Evolutionary conservation across 2,888 invertebrate genomes (phyloP).

Genomic region (Geotrupes spiniger): DNA sequence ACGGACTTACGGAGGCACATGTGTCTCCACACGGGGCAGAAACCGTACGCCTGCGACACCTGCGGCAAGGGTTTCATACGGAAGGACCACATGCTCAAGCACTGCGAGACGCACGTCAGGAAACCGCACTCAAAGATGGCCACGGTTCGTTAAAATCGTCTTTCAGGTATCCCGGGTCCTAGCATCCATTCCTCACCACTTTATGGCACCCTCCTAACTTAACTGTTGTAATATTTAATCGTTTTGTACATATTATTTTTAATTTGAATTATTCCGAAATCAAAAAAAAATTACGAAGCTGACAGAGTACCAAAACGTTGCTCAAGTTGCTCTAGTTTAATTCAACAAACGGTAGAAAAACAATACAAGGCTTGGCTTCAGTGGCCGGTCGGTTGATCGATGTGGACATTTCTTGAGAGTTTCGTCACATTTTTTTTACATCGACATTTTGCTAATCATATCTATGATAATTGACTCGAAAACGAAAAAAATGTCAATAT

Average conservation of each 20-base stretch:
- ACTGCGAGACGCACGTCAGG: constrained; percentile 75
- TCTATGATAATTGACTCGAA: too few species aligned
- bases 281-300: neutral
- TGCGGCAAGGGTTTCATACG: constrained; percentile 87
- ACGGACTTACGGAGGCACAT: constrained; percentile 84
- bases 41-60: constrained; percentile 76
- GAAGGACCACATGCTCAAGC: constrained; percentile 89
- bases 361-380: too few species aligned
- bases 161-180: neutral
- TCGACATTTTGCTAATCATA: too few species aligned
- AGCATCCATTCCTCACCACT: constrained; percentile 15
- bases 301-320: neutral
- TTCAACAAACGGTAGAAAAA: too few species aligned
- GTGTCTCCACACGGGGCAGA: constrained; percentile 83
- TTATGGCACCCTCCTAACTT: constrained; percentile 42
- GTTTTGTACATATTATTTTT: constrained; percentile 38
- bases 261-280: constrained; percentile 3
- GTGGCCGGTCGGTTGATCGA: too few species aligned
- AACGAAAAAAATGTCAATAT: too few species aligned
- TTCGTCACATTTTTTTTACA: too few species aligned
- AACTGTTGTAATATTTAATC: constrained; percentile 21
- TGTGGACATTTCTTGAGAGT: too few species aligned
- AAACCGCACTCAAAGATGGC: constrained; percentile 47
- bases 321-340: too few species aligned
- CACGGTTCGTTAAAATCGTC: constrained; percentile 30